These are phyloP conservation scores for Entelurus aequoreus DNA, from an alignment of 2,113 vertebrate species.

Conservation along the genomic window DNA sequence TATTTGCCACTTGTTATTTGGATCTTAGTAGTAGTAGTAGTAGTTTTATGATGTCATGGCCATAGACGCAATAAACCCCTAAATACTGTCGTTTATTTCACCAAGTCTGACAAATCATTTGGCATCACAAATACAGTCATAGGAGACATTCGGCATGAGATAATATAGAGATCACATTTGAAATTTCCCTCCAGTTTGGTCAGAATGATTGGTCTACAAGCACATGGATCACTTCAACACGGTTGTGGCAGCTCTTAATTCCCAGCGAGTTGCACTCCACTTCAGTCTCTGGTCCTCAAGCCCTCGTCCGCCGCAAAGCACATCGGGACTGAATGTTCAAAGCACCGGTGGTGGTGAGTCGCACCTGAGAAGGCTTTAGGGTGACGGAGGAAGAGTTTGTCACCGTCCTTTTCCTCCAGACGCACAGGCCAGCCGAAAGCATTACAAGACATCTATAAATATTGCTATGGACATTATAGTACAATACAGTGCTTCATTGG, in stretches of 20 bases:
- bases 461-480: constrained; percentile 78
- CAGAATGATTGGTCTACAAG: constrained; percentile 45
- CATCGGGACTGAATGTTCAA: constrained; percentile 46
- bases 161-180: constrained; percentile 61
- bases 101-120: constrained; percentile 66
- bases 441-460: constrained; percentile 76
- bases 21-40: not conserved
- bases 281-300: constrained; percentile 32
- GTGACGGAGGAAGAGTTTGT: constrained; percentile 43
- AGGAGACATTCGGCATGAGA: constrained; percentile 30
- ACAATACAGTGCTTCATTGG: constrained; percentile 79
- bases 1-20: too few species aligned
- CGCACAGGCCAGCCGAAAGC: constrained; percentile 56
- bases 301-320: constrained; percentile 55
- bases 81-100: constrained; percentile 69
- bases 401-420: constrained; percentile 36
- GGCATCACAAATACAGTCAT: constrained; percentile 67
- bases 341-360: constrained; percentile 42
- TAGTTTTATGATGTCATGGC: not conserved
- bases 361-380: constrained; percentile 65
- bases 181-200: constrained; percentile 63
- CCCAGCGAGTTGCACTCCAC: constrained; percentile 57
- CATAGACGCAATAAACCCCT: constrained; percentile 42
- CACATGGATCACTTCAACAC: constrained; percentile 47
- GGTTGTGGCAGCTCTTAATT: constrained; percentile 44